Evolutionary conservation across 1,140 invertebrate species (phyloP).

Genomic region (Meloidogyne hapla): DNA sequence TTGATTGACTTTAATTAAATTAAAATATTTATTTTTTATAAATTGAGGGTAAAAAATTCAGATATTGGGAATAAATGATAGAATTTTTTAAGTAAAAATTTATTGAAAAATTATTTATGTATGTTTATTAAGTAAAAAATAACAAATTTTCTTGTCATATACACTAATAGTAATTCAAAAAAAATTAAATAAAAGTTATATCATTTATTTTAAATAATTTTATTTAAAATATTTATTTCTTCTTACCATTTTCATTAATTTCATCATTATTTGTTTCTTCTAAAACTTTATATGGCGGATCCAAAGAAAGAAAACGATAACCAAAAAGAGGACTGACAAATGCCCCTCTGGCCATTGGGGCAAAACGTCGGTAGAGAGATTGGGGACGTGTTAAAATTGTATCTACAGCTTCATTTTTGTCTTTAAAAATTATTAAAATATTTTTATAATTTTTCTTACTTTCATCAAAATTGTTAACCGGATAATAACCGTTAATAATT

Average conservation of each 20-base stretch:
- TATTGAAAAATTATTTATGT: too few species aligned
- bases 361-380: neutral
- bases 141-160: too few species aligned
- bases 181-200: too few species aligned
- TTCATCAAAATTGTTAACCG: neutral
- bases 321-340: slow-evolving; percentile 1
- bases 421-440: neutral
- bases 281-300: neutral
- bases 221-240: too few species aligned
- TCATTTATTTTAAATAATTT: too few species aligned
- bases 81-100: too few species aligned
- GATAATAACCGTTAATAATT: neutral
- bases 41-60: too few species aligned
- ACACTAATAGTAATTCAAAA: too few species aligned
- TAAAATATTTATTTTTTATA: too few species aligned
- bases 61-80: too few species aligned
- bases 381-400: neutral
- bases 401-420: neutral
- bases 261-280: neutral
- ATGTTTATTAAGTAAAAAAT: too few species aligned
- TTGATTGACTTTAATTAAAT: neutral
- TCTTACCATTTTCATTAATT: neutral
- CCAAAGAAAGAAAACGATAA: slow-evolving; percentile 3
- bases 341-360: neutral
- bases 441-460: neutral